Percentiles rank a stretch among this genome's conserved stretches.
Conservation (phyloP, 2,113 vertebrate species). For the Halichoeres trimaculatus region DNA sequence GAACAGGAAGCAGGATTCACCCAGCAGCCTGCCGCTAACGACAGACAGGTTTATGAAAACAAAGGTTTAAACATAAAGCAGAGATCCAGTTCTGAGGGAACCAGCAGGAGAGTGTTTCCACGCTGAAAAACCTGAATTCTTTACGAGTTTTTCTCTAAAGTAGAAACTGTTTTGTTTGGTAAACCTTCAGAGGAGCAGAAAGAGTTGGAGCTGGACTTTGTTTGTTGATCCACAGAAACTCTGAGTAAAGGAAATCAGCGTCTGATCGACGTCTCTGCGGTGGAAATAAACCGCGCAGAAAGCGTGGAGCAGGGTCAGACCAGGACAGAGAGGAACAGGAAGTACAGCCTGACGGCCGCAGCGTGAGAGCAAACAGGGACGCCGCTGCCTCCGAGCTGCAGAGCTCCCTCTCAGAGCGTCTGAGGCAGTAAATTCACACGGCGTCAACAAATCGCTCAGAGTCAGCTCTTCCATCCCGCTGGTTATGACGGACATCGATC, state of each 20-base stretch:
- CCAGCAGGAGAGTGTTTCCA: no score
- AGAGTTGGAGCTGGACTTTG: no score
- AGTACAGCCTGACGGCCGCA: no score
- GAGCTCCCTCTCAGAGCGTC: neutral
- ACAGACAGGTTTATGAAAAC: no score
- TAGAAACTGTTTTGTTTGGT: neutral
- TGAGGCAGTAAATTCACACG: neutral
- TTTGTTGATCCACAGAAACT: neutral
- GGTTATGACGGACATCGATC: neutral
- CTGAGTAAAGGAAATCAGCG: neutral
- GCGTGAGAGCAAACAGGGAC: neutral
- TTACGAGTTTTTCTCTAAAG: no score
- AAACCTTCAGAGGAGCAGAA: no score
- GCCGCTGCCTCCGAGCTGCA: neutral
- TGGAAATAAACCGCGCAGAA: neutral
- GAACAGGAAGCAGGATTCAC: no score
- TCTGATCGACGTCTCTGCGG: slow-evolving; percentile 5
- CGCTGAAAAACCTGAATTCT: no score
- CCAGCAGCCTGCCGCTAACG: no score
- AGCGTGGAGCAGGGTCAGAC: neutral
- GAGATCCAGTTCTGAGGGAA: no score
- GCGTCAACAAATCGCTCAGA: neutral
- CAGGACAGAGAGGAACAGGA: neutral
- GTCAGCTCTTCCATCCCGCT: neutral
- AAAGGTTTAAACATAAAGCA: no score